phyloP scores from a whole-genome alignment of 2,797 vertebrate species.

The Peromyscus melanophrys region DNA sequence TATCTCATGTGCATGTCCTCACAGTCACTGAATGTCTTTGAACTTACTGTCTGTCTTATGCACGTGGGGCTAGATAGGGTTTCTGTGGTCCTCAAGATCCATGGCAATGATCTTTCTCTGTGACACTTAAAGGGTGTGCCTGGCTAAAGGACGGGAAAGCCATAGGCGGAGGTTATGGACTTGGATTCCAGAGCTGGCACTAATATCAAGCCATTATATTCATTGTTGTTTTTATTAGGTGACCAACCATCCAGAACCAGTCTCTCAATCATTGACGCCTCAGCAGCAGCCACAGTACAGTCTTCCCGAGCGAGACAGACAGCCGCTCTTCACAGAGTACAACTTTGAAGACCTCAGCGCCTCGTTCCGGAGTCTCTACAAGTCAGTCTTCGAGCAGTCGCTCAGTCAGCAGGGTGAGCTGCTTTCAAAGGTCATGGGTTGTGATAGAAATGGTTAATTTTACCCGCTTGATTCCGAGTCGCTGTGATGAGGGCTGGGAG shows the following conservation, averaged over 20 bases:
- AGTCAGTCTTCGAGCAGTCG: constrained; percentile 97
- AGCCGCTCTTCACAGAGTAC: constrained; percentile 93
- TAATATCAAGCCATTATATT: constrained; percentile 54
- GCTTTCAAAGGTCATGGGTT: constrained; percentile 1
- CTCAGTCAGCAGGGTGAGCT: constrained; percentile 95
- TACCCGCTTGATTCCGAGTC: constrained; percentile 17
- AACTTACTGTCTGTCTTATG: background rate
- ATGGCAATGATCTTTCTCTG: constrained; percentile 45
- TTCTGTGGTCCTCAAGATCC: constrained; percentile 29
- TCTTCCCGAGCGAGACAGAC: constrained; percentile 95
- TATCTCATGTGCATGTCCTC: constrained; percentile 59
- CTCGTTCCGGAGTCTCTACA: constrained; percentile 98
- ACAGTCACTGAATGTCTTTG: constrained; percentile 47
- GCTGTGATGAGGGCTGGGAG: background rate
- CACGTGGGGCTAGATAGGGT: constrained; percentile 37
- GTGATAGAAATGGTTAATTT: constrained; percentile 53
- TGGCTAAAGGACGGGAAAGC: background rate
- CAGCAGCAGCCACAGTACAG: constrained; percentile 94
- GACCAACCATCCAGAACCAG: constrained; percentile 94
- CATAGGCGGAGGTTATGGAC: constrained; percentile 21
- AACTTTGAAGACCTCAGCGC: constrained; percentile 98
- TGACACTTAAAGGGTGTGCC: background rate
- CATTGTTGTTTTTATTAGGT: constrained; percentile 90
- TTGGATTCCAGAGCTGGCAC: constrained; percentile 26
- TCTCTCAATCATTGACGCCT: constrained; percentile 93